Conservation (phyloP, 2,113 vertebrate species). For the Myrmecobius fasciatus region DNA sequence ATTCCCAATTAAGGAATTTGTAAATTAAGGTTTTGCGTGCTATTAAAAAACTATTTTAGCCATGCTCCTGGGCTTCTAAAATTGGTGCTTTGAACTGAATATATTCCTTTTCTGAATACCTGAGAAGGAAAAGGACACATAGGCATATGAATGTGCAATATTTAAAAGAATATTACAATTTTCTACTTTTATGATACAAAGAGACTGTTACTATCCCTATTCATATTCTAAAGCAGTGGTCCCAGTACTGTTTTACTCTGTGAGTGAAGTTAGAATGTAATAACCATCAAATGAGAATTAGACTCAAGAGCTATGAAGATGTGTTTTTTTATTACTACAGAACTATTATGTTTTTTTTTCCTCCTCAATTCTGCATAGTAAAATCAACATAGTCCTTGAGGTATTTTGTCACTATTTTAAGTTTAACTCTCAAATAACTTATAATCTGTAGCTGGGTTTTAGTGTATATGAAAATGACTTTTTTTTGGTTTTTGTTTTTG, state of each 20-base stretch:
- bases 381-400: not conserved
- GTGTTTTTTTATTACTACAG: not conserved
- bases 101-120: not conserved
- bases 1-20: constrained; percentile 54
- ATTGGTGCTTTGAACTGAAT: not conserved
- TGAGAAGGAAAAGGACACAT: not conserved
- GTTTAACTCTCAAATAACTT: not conserved
- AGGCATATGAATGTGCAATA: not conserved
- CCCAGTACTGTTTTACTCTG: not conserved
- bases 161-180: not conserved
- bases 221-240: not conserved
- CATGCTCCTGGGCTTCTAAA: not conserved
- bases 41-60: not conserved
- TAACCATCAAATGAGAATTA: constrained; percentile 10
- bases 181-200: not conserved
- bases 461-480: not conserved
- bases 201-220: not conserved
- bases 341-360: not conserved
- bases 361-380: not conserved
- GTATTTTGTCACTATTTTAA: not conserved
- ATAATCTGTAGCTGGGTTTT: not conserved
- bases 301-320: not conserved
- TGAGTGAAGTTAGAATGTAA: constrained; percentile 10
- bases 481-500: not conserved
- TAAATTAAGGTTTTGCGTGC: constrained; percentile 41